Evolutionary conservation across 2,888 invertebrate species (phyloP).

Genomic region (Parelbella ahira): DNA sequence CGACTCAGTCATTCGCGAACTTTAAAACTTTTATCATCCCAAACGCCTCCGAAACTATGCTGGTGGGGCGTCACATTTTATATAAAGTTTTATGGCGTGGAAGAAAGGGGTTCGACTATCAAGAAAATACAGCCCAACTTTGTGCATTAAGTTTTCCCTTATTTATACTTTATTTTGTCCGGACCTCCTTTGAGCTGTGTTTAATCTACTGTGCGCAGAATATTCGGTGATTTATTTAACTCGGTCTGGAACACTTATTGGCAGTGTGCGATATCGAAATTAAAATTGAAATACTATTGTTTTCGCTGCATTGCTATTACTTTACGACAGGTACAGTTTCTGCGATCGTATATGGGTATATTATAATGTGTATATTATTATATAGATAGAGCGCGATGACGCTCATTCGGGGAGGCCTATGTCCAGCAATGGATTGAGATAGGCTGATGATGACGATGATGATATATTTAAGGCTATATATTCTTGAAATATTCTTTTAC

Average conservation of each 20-base stretch:
- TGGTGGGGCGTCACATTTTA: slow-evolving; percentile 61
- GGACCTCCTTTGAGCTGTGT: slow-evolving; percentile 32
- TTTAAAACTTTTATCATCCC: slow-evolving; percentile 54
- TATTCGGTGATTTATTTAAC: slow-evolving; percentile 22
- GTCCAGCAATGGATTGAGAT: no score
- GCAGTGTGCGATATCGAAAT: no score
- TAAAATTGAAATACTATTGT: no score
- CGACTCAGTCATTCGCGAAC: slow-evolving; percentile 44
- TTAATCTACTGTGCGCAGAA: slow-evolving; percentile 31
- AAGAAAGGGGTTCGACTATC: slow-evolving; percentile 70
- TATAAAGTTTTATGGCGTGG: slow-evolving; percentile 73
- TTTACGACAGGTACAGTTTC: no score
- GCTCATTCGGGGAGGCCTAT: no score
- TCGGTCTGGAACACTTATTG: slow-evolving; percentile 12
- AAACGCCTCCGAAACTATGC: slow-evolving; percentile 61
- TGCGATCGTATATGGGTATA: no score
- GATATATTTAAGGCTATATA: no score
- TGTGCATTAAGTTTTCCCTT: slow-evolving; percentile 49
- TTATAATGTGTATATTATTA: no score
- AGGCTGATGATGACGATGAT: no score
- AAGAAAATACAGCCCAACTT: slow-evolving; percentile 62
- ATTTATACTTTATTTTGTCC: slow-evolving; percentile 47
- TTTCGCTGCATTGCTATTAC: no score
- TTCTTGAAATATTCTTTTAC: no score
- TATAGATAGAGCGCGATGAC: no score